Conservation (phyloP, 2,113 vertebrate genomes). For the Eleginops maclovinus region DNA sequence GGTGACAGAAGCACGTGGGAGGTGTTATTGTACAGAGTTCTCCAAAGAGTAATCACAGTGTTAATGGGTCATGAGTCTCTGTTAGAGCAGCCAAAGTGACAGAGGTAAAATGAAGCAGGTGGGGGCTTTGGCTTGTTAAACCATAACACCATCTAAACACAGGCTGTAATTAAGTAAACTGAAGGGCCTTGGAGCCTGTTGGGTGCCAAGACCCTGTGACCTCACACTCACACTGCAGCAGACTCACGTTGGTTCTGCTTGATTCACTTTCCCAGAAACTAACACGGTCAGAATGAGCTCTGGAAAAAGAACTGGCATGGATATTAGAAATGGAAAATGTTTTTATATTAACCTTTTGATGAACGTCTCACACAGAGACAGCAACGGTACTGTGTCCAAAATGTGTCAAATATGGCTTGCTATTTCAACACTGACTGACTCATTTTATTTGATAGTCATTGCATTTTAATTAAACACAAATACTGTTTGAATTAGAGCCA, state of each 20-base stretch:
- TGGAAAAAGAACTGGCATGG: background rate
- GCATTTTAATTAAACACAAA: background rate
- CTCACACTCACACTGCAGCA: conserved; percentile 13
- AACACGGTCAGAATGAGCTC: background rate
- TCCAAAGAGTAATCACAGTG: conserved; percentile 46
- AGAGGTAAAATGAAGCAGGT: conserved; percentile 76
- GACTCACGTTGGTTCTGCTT: conserved; percentile 20
- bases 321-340: conserved; percentile 22
- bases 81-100: conserved; percentile 63
- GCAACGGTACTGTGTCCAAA: background rate
- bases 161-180: conserved; percentile 70
- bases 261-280: conserved; percentile 13
- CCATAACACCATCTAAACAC: conserved; percentile 69
- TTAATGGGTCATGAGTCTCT: conserved; percentile 54
- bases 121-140: conserved; percentile 64
- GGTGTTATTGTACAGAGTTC: conserved; percentile 62
- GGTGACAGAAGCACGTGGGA: conserved; percentile 43
- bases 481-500: background rate
- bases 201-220: conserved; percentile 15
- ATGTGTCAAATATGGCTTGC: background rate
- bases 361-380: conserved; percentile 7
- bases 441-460: background rate
- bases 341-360: conserved; percentile 1
- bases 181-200: conserved; percentile 22
- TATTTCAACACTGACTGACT: background rate